These are phyloP conservation scores for Drosophila orena DNA, from an alignment of 1,140 invertebrate species.

Conservation along the genomic window DNA sequence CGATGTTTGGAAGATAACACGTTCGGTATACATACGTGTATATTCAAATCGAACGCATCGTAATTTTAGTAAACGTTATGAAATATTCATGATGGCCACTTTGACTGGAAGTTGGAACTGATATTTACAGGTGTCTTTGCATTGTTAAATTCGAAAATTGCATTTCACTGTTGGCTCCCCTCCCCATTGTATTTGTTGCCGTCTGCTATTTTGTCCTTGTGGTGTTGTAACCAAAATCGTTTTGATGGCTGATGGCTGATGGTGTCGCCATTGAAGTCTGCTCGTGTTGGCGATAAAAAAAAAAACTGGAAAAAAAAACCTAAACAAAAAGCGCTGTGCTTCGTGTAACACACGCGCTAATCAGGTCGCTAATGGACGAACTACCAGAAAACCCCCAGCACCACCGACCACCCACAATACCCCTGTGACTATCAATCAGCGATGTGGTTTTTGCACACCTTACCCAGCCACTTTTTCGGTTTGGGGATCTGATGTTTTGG, in stretches of 20 bases:
- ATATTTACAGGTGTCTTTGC: constrained; percentile 41
- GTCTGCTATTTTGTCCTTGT: constrained; percentile 58
- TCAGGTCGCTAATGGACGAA: constrained; percentile 53
- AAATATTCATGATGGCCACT: constrained; percentile 7
- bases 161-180: constrained; percentile 33
- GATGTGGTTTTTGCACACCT: constrained; percentile 63
- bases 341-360: constrained; percentile 73
- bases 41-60: not conserved
- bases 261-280: constrained; percentile 48
- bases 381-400: constrained; percentile 28
- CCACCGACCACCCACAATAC: constrained; percentile 23
- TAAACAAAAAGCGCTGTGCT: constrained; percentile 36
- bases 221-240: constrained; percentile 61
- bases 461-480: constrained; percentile 31
- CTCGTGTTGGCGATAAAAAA: constrained; percentile 72
- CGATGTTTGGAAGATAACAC: not conserved
- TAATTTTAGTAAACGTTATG: constrained; percentile 25
- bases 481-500: constrained; percentile 29
- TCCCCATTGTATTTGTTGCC: constrained; percentile 14
- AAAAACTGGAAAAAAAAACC: constrained; percentile 18
- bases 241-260: constrained; percentile 61
- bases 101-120: constrained; percentile 19
- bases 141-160: constrained; percentile 59
- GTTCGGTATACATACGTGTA: not conserved
- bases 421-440: constrained; percentile 64